Evolutionary conservation across 2,888 invertebrate genomes (phyloP), one percentile per base, ranked within the genome.

Genomic region (Drosophila mettleri): DNA sequence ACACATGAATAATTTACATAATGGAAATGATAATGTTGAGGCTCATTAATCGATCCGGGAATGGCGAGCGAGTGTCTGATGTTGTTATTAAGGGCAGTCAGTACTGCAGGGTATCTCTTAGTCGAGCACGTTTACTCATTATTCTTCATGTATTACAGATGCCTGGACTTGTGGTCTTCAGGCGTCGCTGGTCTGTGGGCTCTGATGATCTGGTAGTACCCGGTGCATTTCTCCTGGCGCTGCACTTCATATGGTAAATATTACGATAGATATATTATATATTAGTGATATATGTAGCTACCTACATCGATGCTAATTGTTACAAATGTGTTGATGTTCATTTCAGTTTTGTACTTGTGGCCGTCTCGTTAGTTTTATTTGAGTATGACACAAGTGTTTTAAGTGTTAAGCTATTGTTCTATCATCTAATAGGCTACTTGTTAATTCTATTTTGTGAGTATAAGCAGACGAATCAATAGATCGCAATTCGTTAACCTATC

Each of bases 121-220:
- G 41, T 41, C 22, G 14, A 14, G 14, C 41, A 41, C n/a, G n/a
- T n/a, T n/a, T n/a, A n/a, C n/a, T n/a, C n/a, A n/a, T 2, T 3
- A 18, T 18, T 24, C 24, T 18, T 46, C 10, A 18, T n/a, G 8
- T n/a, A n/a, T 91, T 91, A 10, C 74, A 92, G 92, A 97, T 97
- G 97, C 97, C 97, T 78, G 97, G 97, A 79, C 94, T 97, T 89
- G 95, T 97, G 81, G 96, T 96, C 74, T 97, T 97, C 92, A 94
- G 95, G 88, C 94, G 97, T 86, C 94, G 97, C 83, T 97, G 97
- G 97, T 95, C 96, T 90, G 96, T 97, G 79, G 97, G 97, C 80
- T 97, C 96, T 75, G 97, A 97, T 93, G 97, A 97, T 93, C 93
- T 97, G 82, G 96, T 97, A 78, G 96, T 97, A 55, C 97, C 97